phyloP scores from a whole-genome alignment of 2,888 invertebrate species.

The Rugalucina vietnamica region DNA sequence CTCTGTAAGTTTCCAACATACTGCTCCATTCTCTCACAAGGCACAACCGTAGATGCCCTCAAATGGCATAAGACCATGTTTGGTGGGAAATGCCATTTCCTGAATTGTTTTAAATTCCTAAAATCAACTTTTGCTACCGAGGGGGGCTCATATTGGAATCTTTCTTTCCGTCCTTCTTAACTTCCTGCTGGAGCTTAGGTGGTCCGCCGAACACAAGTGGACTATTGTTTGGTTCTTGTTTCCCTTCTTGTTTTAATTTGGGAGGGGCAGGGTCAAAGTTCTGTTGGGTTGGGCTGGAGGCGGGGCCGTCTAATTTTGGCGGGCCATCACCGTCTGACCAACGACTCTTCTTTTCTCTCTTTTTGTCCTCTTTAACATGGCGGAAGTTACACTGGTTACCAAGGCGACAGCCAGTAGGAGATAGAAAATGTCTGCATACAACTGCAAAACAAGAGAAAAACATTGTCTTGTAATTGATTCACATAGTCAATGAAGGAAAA shows the following conservation, averaged over 20 bases:
- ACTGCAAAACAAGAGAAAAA: conserved; percentile 51
- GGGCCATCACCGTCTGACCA: background rate
- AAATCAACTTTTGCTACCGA: background rate
- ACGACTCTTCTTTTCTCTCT: background rate
- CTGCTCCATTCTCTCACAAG: too few species aligned
- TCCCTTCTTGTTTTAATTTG: background rate
- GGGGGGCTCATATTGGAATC: background rate
- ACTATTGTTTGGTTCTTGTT: background rate
- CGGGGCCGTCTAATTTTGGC: background rate
- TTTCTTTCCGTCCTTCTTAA: background rate
- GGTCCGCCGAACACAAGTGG: background rate
- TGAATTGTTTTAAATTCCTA: conserved; percentile 6
- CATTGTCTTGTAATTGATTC: too few species aligned
- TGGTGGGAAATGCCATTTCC: too few species aligned
- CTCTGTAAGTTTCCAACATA: too few species aligned
- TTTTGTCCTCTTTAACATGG: conserved; percentile 84
- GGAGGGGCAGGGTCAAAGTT: background rate
- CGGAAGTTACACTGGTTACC: conserved; percentile 93
- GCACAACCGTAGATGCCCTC: too few species aligned
- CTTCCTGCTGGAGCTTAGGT: background rate
- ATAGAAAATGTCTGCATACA: conserved; percentile 71
- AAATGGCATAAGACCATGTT: too few species aligned
- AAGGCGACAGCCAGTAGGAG: conserved; percentile 90
- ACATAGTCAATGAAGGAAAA: too few species aligned
- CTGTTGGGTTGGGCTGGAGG: background rate